Conservation (phyloP, 2,888 invertebrate genomes). For the Melikaiella ostensackeni region DNA sequence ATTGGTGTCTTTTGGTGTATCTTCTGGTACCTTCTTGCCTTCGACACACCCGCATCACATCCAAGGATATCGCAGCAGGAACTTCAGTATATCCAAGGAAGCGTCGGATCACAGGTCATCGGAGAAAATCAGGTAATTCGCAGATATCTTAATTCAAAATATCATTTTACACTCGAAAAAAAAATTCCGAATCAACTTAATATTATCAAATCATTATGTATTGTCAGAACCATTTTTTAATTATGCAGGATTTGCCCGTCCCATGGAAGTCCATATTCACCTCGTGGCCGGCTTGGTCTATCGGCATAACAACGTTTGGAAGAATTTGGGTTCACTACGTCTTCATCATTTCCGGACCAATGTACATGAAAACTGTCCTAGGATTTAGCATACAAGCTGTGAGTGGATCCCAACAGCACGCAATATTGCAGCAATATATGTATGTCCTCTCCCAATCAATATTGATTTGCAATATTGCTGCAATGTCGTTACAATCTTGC, state of each 20-base stretch:
- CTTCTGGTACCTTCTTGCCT: slow-evolving; percentile 84
- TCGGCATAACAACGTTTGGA: slow-evolving; percentile 86
- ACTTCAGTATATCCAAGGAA: slow-evolving; percentile 83
- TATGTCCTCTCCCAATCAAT: too few relatives aligned
- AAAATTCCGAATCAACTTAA: background rate
- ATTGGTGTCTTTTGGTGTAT: slow-evolving; percentile 83
- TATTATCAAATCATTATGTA: background rate
- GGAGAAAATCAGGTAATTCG: slow-evolving; percentile 66
- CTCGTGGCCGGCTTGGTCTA: slow-evolving; percentile 84
- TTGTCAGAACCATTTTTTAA: slow-evolving; percentile 19
- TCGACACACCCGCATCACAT: slow-evolving; percentile 83
- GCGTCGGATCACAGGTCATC: slow-evolving; percentile 79
- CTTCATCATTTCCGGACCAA: slow-evolving; percentile 85
- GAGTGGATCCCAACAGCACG: slow-evolving; percentile 48
- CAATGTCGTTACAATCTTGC: too few relatives aligned
- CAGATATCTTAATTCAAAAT: background rate
- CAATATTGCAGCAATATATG: background rate
- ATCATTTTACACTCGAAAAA: background rate
- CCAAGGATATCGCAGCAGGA: slow-evolving; percentile 84
- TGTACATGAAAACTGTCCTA: slow-evolving; percentile 84
- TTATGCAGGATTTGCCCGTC: slow-evolving; percentile 77
- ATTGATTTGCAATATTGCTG: too few relatives aligned
- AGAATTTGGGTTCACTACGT: slow-evolving; percentile 87
- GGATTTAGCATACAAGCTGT: slow-evolving; percentile 84
- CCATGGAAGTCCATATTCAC: slow-evolving; percentile 83